These are phyloP conservation scores for Nesidiocoris tenuis DNA, from an alignment of 2,888 invertebrate species.

Conservation along the genomic window DNA sequence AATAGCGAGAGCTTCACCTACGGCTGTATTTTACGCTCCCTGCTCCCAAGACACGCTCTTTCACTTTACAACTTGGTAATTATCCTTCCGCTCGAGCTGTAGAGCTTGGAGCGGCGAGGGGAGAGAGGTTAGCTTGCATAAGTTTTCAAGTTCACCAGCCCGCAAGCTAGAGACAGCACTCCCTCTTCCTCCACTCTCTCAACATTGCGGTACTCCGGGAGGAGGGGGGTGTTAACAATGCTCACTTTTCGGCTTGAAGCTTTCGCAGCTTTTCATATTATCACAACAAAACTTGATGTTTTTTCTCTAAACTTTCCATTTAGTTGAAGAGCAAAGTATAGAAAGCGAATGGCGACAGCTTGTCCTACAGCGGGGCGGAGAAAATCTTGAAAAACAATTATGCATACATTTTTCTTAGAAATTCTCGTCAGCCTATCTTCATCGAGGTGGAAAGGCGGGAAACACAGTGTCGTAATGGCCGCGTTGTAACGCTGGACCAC, in stretches of 20 bases:
- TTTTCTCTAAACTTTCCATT: constrained; percentile 24
- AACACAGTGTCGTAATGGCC: too few species aligned
- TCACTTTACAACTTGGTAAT: neutral
- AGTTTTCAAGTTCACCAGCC: neutral
- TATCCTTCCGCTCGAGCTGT: neutral
- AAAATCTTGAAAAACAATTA: too few species aligned
- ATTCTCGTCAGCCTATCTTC: too few species aligned
- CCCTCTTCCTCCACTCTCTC: neutral
- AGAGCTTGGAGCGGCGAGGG: neutral
- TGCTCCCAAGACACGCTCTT: neutral
- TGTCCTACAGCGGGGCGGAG: neutral
- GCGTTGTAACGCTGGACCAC: too few species aligned
- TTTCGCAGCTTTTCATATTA: constrained; percentile 28
- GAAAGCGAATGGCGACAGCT: neutral
- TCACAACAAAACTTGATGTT: constrained; percentile 38
- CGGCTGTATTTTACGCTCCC: neutral
- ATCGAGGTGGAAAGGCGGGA: too few species aligned
- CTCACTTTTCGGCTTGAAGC: constrained; percentile 15
- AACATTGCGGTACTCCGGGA: neutral
- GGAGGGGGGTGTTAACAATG: neutral
- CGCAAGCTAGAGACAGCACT: neutral
- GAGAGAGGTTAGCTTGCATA: too few species aligned
- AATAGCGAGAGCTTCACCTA: neutral
- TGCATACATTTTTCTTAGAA: too few species aligned
- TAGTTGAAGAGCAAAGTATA: neutral